Base-by-base conservation (phyloP, 2,797 vertebrate species). In the Sylvia borin region DNA sequence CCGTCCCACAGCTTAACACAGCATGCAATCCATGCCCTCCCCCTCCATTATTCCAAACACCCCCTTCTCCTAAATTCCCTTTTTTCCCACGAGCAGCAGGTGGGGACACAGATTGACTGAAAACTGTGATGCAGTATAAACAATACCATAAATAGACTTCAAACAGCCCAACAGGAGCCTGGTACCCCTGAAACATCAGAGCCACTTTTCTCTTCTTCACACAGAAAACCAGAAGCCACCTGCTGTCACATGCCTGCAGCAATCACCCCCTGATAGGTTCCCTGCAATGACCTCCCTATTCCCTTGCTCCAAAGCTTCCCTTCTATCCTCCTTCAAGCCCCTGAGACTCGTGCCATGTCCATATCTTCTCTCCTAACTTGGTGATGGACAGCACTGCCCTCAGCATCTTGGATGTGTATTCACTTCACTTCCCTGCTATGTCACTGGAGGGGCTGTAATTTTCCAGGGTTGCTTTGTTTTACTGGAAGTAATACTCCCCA, bases 91-190 rank as follows among this genome's bases (percentile, higher is more conserved):
- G 55, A 86, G 57, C 80, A 68, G 31, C 91, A 94, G 81, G 26
- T 93, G 88, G 75, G 85, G 85, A 95, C 75, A 72, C 88, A 96
- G 92, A 93, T 80, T 94, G 90, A 90, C 85, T 80, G 83, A 93
- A 93, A 95, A 89, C 60, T 72, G 83, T 58, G 85, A 94, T 79
- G 32, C 36, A 45, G 13, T 81, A 19, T 70, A 90, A 94, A 82
- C 55, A 83, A 38, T 47, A 77, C 80, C 85, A 77, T 73, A 96
- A 96, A 95, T 68, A 94, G 90, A 55, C 58, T 95, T 51, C 65
- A 85, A 87, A 80, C 93, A 93, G 93, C 78, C 88, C 68, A 91
- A 82, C 61, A 55, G 74, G 85, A 96, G 47, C 88, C 29, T 54
- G 29, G 65, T 87, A 89, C 43, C 71, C 71, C 74, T 74, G 77